A percentile compares a stretch with the other conserved stretches of the same genome.
These are phyloP conservation scores for Eupsittula cactorum DNA, from an alignment of 2,113 vertebrate genomes.

Conservation along the genomic window DNA sequence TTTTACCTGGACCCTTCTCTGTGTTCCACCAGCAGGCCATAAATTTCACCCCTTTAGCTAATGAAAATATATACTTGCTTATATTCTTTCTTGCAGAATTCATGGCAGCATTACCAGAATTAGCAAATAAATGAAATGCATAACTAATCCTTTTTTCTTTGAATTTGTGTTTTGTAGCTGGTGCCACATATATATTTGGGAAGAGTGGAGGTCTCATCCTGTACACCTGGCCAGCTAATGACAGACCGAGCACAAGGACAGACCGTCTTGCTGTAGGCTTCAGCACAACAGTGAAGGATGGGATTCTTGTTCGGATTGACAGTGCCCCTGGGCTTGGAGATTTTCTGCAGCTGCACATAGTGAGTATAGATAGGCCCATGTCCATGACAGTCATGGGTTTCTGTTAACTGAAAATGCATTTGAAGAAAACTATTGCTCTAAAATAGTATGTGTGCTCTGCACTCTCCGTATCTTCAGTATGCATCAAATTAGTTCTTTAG, in stretches of 20 bases:
- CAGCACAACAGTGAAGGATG: conserved; percentile 89
- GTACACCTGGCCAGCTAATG: conserved; percentile 96
- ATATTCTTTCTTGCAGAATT: neutral
- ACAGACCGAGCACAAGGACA: conserved; percentile 93
- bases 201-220: conserved; percentile 95
- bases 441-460: neutral
- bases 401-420: neutral
- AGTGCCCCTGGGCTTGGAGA: conserved; percentile 94
- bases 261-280: conserved; percentile 90
- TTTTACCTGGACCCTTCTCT: neutral
- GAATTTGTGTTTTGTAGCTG: conserved; percentile 78
- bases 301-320: conserved; percentile 95
- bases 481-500: neutral
- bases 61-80: neutral
- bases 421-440: neutral
- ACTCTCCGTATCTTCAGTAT: neutral
- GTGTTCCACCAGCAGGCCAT: neutral
- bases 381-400: neutral
- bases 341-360: conserved; percentile 97
- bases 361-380: conserved; percentile 73
- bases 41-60: neutral
- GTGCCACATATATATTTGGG: conserved; percentile 95
- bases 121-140: neutral
- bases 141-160: neutral
- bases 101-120: neutral